A percentile compares a stretch with the other conserved stretches of the same genome.
phyloP scores from a whole-genome alignment of 2,113 vertebrate species.

The Porphyrio hochstetteri region DNA sequence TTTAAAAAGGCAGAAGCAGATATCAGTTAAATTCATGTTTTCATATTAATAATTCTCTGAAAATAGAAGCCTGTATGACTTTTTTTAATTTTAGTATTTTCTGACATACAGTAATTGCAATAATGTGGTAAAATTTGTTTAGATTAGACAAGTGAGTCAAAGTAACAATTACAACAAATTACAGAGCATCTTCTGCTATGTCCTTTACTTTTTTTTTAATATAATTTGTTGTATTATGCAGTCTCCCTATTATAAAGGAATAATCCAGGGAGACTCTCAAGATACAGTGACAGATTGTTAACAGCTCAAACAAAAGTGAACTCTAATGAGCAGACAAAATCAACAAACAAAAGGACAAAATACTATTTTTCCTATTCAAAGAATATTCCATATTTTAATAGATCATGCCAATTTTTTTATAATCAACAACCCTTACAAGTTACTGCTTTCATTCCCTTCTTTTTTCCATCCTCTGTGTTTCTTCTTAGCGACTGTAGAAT shows the following conservation, averaged over 20 bases:
- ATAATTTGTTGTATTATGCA: neutral
- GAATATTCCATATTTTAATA: neutral
- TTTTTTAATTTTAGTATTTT: neutral
- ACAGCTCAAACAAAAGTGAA: constrained; percentile 22
- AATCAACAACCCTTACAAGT: neutral
- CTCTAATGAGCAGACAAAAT: constrained; percentile 5
- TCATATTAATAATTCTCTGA: neutral
- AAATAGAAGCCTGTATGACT: neutral
- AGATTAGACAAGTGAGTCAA: neutral
- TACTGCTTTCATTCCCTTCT: neutral
- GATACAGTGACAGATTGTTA: neutral
- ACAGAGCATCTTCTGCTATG: neutral
- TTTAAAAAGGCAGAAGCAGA: constrained; percentile 56
- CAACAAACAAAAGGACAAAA: neutral
- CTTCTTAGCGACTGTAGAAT: neutral
- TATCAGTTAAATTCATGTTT: constrained; percentile 1
- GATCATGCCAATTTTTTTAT: neutral
- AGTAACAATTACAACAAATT: constrained; percentile 16
- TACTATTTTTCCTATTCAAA: neutral
- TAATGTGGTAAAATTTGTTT: neutral
- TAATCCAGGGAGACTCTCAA: neutral
- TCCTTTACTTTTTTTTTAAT: neutral
- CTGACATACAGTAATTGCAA: neutral
- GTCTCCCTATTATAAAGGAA: neutral
- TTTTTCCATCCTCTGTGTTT: neutral